Evolutionary conservation across 2,797 vertebrate species (phyloP).

Genomic region (Microhierax caerulescens): DNA sequence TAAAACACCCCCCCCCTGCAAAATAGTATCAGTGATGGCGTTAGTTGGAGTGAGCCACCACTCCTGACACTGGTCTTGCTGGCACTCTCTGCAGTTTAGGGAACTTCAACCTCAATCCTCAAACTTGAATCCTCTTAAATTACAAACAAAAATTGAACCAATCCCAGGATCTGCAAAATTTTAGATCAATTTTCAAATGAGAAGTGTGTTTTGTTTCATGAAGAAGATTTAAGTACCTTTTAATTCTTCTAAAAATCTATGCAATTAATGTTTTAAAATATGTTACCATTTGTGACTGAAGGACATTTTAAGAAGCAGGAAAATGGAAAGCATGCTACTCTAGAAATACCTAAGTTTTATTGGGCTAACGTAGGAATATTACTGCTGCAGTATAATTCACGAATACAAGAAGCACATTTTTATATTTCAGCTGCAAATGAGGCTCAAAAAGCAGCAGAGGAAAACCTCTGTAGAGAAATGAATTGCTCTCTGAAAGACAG

Average conservation of each 20-base stretch:
- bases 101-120: background rate
- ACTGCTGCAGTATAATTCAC: background rate
- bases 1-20: too few species aligned
- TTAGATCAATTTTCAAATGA: background rate
- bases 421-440: background rate
- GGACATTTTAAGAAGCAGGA: background rate
- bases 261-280: background rate
- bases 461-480: background rate
- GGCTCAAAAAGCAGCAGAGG: background rate
- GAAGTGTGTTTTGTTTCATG: background rate
- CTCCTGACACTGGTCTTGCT: background rate
- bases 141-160: background rate
- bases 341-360: background rate
- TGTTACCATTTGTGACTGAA: background rate
- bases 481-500: slow-evolving; percentile 8
- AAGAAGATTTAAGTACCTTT: background rate
- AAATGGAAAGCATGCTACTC: background rate
- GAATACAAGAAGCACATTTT: background rate
- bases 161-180: background rate
- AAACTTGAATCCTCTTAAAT: background rate
- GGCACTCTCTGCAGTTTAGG: background rate
- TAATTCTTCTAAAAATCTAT: background rate
- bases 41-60: background rate
- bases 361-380: background rate
- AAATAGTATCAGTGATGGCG: background rate